Conservation (phyloP, 2,797 vertebrate genomes). For the Sebastes glaucus region DNA sequence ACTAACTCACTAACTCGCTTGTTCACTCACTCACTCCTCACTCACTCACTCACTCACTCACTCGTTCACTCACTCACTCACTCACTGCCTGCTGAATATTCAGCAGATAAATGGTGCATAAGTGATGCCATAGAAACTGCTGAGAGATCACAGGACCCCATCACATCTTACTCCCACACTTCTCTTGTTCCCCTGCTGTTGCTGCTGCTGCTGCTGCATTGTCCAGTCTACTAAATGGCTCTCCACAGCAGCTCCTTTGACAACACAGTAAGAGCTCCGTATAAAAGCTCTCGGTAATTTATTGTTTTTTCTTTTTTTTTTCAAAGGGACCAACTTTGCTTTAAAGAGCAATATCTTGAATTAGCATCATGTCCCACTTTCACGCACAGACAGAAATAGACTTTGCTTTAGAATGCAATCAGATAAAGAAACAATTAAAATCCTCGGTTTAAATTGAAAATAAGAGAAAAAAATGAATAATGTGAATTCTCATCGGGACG, state of each 20-base stretch:
- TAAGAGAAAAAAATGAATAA: constrained; percentile 7
- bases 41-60: constrained; percentile 1
- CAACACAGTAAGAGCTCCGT: background rate
- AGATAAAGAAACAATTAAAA: constrained; percentile 61
- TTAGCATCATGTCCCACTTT: constrained; percentile 61
- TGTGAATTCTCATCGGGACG: constrained; percentile 7
- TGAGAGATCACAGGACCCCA: constrained; percentile 58
- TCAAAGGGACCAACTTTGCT: constrained; percentile 7
- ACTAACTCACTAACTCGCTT: background rate
- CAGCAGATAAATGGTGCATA: constrained; percentile 50
- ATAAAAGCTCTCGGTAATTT: background rate
- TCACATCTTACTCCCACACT: constrained; percentile 55
- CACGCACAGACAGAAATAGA: constrained; percentile 46
- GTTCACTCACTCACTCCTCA: constrained; percentile 4
- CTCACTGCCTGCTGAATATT: constrained; percentile 51
- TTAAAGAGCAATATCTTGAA: constrained; percentile 47
- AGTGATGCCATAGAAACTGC: constrained; percentile 69
- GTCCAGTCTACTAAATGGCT: constrained; percentile 28
- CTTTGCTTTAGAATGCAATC: constrained; percentile 42
- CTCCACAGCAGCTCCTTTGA: constrained; percentile 25
- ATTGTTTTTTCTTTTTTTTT: background rate
- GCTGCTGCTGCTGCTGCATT: constrained; percentile 52
- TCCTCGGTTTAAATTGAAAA: constrained; percentile 45
- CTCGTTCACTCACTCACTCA: constrained; percentile 12
- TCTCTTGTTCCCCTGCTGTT: constrained; percentile 9